Base-by-base conservation (phyloP, 2,113 vertebrate species). In the Elachura formosa region DNA sequence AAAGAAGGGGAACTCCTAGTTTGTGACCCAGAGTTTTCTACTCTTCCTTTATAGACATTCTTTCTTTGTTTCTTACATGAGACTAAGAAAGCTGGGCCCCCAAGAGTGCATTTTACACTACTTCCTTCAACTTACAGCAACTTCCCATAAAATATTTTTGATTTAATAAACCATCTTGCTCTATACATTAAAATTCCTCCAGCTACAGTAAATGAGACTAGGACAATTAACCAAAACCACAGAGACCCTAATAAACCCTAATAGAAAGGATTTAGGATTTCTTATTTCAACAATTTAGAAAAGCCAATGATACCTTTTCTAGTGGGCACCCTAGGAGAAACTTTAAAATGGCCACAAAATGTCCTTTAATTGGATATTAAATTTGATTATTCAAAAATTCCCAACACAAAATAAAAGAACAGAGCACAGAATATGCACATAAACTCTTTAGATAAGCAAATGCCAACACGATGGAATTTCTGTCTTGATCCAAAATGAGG, bases 111-210 rank as follows among this genome's bases (percentile, higher is more conserved):
- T 96, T 95, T 97, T 96, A 94, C 87, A 76, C 43, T 12, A 84
- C 77, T 96, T 95, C 81, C 92, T 87, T 87, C 89, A 93, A 87
- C 84, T 96, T 69, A 74, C 62, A 96, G 72, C 81, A 95, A 94
- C 62, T 64, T 86, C 62, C 71, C 90, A 95, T 96, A 94, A 97
- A 97, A 87, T 79, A 93, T 80, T 93, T 96, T 78, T 97, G 73
- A 96, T 94, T 94, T 81, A 96, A 96, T 85, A 96, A 93, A 93
- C 90, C 75, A 89, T 92, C 90, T 91, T 93, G 46, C 90, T 82
- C 61, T 64, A 26, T 26, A 84, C 59, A 82, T 96, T 97, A 96
- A 97, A 94, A 97, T 97, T 97, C 97, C 85, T 96, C 55, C 1
- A 12, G 74, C 63, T 85, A 81, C 69, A 46, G 71, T 92, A 93